These are phyloP conservation scores for Formicarius rufipectus DNA, from an alignment of 2,113 vertebrate species.

Conservation along the genomic window DNA sequence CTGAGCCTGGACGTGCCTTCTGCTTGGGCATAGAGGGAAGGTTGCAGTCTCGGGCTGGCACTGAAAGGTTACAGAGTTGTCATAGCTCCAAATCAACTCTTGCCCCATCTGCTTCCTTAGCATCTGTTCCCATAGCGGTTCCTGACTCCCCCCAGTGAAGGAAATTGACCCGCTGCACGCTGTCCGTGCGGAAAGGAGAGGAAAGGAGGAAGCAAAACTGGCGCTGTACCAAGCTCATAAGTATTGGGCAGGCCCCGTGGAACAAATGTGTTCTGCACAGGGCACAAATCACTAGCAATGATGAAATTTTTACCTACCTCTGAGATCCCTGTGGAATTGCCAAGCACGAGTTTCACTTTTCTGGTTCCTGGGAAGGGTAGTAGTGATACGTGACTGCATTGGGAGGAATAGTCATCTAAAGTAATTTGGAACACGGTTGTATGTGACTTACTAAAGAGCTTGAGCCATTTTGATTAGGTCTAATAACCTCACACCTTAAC, in stretches of 20 bases:
- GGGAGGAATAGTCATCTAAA: neutral
- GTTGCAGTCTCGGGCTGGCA: neutral
- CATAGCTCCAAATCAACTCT: conserved; percentile 47
- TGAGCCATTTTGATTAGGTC: neutral
- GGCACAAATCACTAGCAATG: neutral
- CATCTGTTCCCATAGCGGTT: conserved; percentile 25
- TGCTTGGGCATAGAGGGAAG: neutral
- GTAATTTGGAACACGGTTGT: neutral
- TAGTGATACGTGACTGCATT: neutral
- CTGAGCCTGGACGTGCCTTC: neutral
- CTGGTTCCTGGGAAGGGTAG: neutral
- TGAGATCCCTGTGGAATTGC: neutral
- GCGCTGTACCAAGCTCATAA: neutral
- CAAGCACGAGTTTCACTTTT: neutral
- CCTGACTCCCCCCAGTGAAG: conserved; percentile 36
- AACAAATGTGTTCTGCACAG: neutral
- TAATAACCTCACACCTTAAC: neutral
- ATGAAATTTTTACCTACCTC: neutral
- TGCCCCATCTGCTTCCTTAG: conserved; percentile 54
- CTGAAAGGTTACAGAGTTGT: conserved; percentile 22
- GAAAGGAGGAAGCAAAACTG: neutral
- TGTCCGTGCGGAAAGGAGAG: neutral
- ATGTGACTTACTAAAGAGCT: neutral
- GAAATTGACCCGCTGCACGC: conserved; percentile 35
- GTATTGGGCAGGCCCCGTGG: neutral